Evolutionary conservation across 2,113 vertebrate species (phyloP).

Genomic region (Daubentonia madagascariensis): DNA sequence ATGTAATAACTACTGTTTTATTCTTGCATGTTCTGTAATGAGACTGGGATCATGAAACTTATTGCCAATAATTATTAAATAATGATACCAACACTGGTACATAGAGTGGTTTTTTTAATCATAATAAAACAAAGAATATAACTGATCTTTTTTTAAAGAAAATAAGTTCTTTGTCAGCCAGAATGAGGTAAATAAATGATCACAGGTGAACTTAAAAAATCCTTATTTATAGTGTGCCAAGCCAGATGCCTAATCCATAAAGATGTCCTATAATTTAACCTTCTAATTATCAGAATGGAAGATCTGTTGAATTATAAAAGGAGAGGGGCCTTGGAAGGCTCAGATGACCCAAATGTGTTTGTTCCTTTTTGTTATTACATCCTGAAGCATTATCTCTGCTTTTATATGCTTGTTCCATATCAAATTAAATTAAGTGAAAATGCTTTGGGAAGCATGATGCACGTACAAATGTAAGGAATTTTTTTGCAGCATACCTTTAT

Average conservation of each 20-base stretch:
- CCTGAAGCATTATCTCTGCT: not conserved
- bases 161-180: not conserved
- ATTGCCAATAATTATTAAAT: not conserved
- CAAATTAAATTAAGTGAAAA: not conserved
- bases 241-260: not conserved
- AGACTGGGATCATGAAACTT: not conserved
- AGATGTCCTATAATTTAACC: not conserved
- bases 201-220: not conserved
- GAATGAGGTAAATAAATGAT: not conserved
- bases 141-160: not conserved
- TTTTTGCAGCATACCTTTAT: not conserved
- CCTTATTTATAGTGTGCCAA: not conserved
- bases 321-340: not conserved
- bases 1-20: not conserved
- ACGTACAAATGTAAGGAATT: not conserved
- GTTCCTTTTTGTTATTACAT: not conserved
- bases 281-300: not conserved
- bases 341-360: not conserved
- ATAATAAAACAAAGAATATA: not conserved
- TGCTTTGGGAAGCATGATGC: constrained; percentile 5
- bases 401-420: not conserved
- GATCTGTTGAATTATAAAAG: not conserved
- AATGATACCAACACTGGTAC: not conserved
- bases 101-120: not conserved
- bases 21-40: not conserved